These are phyloP conservation scores for Coenonympha arcania DNA, from an alignment of 2,888 invertebrate genomes.

Conservation along the genomic window DNA sequence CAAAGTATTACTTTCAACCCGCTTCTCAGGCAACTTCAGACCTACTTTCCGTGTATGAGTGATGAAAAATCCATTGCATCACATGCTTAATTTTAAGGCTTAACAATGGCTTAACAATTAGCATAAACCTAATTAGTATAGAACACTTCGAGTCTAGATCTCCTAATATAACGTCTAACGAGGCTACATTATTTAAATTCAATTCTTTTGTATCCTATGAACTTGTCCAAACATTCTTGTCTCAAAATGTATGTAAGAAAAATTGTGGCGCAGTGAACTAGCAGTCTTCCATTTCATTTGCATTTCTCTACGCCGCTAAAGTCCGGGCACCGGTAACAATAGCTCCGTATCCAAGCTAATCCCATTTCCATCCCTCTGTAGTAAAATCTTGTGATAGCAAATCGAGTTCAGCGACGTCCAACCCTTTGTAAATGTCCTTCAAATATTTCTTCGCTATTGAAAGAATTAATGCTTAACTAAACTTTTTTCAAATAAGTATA, in stretches of 20 bases:
- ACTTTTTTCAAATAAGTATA: too few relatives aligned
- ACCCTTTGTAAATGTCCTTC: neutral
- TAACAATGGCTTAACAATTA: too few relatives aligned
- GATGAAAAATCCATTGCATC: too few relatives aligned
- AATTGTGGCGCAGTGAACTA: conserved; percentile 12
- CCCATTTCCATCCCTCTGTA: conserved; percentile 45
- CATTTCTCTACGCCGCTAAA: conserved; percentile 47
- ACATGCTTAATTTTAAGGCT: too few relatives aligned
- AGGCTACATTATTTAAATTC: conserved; percentile 1
- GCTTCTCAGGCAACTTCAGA: too few relatives aligned
- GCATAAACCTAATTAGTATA: too few relatives aligned
- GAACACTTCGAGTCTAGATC: too few relatives aligned
- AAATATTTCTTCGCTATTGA: neutral
- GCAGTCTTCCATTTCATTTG: conserved; percentile 36
- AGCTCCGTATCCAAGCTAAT: conserved; percentile 44
- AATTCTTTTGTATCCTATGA: neutral
- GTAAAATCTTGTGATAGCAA: conserved; percentile 40
- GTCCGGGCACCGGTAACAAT: conserved; percentile 38
- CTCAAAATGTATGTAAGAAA: conserved; percentile 10
- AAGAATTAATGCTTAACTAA: neutral
- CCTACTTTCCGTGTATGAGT: too few relatives aligned
- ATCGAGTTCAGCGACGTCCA: conserved; percentile 31
- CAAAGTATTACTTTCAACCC: too few relatives aligned
- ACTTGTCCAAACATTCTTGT: neutral
- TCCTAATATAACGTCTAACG: neutral